Evolutionary conservation across 2,797 vertebrate species (phyloP).

Genomic region (Acropternis orthonyx): DNA sequence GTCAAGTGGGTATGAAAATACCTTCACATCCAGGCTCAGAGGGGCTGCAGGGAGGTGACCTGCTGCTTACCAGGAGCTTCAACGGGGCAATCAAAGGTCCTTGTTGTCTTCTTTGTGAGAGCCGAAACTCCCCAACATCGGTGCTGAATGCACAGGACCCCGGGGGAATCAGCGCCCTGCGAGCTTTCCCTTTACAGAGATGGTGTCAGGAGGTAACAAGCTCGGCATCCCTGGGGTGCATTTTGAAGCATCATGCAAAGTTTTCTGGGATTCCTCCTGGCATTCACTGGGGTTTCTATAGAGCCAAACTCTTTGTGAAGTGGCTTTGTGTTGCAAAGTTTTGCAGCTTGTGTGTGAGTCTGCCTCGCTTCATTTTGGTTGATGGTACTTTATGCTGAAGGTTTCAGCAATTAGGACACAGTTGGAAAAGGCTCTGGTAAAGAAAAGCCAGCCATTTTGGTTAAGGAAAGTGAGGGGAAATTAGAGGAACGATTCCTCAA

Average conservation of each 20-base stretch:
- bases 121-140: background rate
- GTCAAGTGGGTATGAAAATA: background rate
- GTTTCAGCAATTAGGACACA: constrained; percentile 42
- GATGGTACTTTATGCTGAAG: background rate
- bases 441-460: background rate
- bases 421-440: background rate
- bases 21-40: background rate
- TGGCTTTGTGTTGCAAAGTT: constrained; percentile 50
- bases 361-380: background rate
- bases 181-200: background rate
- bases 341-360: background rate
- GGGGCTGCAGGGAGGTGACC: background rate
- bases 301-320: constrained; percentile 17
- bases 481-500: background rate
- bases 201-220: background rate
- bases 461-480: background rate
- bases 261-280: constrained; percentile 37
- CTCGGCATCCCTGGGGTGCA: background rate
- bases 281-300: constrained; percentile 12
- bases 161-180: background rate
- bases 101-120: background rate
- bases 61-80: constrained; percentile 11
- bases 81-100: background rate
- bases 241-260: constrained; percentile 7
- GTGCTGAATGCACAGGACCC: background rate